Conservation (phyloP, 2,797 vertebrate genomes). For the Sebastes melanostomus region DNA sequence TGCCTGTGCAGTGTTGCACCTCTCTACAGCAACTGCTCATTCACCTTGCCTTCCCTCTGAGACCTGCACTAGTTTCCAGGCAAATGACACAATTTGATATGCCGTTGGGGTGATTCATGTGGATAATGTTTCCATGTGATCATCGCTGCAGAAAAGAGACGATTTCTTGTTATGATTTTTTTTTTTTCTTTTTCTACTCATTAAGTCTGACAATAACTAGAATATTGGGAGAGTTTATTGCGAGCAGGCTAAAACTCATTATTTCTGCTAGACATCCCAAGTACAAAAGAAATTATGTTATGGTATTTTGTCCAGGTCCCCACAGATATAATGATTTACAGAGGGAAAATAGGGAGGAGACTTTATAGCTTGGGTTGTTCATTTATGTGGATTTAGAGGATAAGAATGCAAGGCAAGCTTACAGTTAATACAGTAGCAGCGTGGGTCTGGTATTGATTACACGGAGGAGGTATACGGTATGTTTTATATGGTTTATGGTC, state of each 20-base stretch:
- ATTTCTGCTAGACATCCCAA: conserved; percentile 80
- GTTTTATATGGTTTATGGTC: conserved; percentile 57
- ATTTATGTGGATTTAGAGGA: conserved; percentile 79
- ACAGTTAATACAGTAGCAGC: conserved; percentile 77
- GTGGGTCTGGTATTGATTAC: conserved; percentile 76
- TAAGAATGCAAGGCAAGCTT: conserved; percentile 63
- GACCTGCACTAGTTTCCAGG: conserved; percentile 86
- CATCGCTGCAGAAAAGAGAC: conserved; percentile 75
- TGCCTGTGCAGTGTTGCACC: conserved; percentile 76
- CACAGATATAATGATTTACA: conserved; percentile 78
- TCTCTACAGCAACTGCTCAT: conserved; percentile 74
- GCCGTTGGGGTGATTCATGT: conserved; percentile 81
- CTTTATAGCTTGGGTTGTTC: conserved; percentile 72
- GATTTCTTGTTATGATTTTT: conserved; percentile 69
- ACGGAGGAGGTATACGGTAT: conserved; percentile 48
- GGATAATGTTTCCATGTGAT: conserved; percentile 85
- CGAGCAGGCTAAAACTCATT: conserved; percentile 82
- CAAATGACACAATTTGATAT: conserved; percentile 87
- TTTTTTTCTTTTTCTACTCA: conserved; percentile 71
- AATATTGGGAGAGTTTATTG: conserved; percentile 85
- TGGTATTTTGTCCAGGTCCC: conserved; percentile 81
- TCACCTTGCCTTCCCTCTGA: conserved; percentile 84
- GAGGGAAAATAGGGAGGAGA: conserved; percentile 71
- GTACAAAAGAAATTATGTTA: conserved; percentile 83
- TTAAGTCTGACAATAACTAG: conserved; percentile 81